These are phyloP conservation scores for Andrena chrysosceles DNA, from an alignment of 2,888 invertebrate genomes.

Conservation along the genomic window DNA sequence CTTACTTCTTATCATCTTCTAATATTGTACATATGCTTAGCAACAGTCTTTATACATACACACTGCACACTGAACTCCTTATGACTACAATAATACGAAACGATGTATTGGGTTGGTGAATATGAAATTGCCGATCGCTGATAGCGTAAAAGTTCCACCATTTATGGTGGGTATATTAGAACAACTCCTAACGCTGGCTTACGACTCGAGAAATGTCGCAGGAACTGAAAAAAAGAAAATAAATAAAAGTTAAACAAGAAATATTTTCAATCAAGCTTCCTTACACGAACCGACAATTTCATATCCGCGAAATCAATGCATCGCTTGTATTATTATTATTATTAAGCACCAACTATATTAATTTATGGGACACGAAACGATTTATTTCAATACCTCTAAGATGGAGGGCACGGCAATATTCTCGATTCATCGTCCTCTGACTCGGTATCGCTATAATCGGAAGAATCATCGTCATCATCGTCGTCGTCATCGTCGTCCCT, in stretches of 20 bases:
- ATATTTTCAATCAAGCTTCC: no score
- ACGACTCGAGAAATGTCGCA: no score
- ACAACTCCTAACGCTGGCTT: no score
- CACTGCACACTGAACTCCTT: constrained; percentile 27
- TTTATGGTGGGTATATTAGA: no score
- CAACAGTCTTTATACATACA: constrained; percentile 49
- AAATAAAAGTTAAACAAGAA: no score
- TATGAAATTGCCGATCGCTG: constrained; percentile 1
- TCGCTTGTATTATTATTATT: no score
- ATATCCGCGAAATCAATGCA: no score
- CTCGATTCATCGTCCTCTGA: constrained; percentile 35
- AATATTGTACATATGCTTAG: constrained; percentile 50
- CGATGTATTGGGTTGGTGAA: background rate
- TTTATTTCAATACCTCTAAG: constrained; percentile 57
- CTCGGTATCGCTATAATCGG: constrained; percentile 45
- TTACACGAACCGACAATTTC: no score
- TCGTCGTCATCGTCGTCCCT: constrained; percentile 54
- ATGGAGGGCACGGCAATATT: constrained; percentile 65
- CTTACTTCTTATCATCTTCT: constrained; percentile 25
- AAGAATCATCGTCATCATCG: constrained; percentile 56
- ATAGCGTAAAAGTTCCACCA: constrained; percentile 14
- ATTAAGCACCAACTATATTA: constrained; percentile 5
- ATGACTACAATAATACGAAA: constrained; percentile 15
- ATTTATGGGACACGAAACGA: constrained; percentile 13
- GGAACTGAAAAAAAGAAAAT: no score